phyloP scores from a whole-genome alignment of 2,797 vertebrate genomes.

The Enteromius radiatus region DNA sequence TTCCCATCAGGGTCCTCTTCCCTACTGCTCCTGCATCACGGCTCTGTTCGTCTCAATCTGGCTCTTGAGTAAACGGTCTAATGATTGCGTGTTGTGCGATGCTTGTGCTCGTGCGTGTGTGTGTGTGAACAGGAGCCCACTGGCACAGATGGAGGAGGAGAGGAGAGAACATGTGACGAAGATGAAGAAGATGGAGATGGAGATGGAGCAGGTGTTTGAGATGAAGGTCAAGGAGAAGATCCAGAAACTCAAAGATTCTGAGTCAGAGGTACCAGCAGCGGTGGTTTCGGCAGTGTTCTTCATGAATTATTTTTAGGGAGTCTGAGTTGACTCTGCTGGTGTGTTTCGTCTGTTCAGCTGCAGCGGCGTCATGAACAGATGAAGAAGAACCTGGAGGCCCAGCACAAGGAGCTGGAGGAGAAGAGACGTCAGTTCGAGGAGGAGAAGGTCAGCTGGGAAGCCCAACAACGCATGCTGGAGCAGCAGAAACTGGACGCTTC shows the following conservation, averaged over 20 bases:
- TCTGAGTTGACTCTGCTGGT: not conserved
- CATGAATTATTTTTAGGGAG: not conserved
- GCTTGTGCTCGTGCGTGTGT: constrained; percentile 34
- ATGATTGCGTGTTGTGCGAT: constrained; percentile 45
- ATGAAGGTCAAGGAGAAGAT: constrained; percentile 99
- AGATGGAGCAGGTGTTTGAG: constrained; percentile 98
- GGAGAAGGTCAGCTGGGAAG: constrained; percentile 89
- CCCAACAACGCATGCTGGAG: constrained; percentile 90
- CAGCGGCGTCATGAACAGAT: constrained; percentile 88
- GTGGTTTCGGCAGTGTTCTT: not conserved
- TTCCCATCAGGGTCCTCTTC: constrained; percentile 27
- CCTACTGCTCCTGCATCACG: constrained; percentile 1
- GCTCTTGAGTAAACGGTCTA: not conserved
- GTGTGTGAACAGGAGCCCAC: constrained; percentile 83
- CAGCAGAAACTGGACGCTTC: constrained; percentile 89
- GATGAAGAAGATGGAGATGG: constrained; percentile 98
- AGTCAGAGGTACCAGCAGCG: constrained; percentile 83
- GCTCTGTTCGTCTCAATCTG: constrained; percentile 21
- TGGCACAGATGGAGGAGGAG: constrained; percentile 97
- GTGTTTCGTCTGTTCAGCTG: constrained; percentile 69
- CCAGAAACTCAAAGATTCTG: constrained; percentile 94
- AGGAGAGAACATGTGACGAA: constrained; percentile 91
- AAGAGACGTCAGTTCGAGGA: constrained; percentile 89
- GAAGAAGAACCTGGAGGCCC: constrained; percentile 90
- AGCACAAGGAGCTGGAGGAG: constrained; percentile 88